Evolutionary conservation across 1,140 invertebrate genomes (phyloP).

Genomic region (Ectropis grisescens): DNA sequence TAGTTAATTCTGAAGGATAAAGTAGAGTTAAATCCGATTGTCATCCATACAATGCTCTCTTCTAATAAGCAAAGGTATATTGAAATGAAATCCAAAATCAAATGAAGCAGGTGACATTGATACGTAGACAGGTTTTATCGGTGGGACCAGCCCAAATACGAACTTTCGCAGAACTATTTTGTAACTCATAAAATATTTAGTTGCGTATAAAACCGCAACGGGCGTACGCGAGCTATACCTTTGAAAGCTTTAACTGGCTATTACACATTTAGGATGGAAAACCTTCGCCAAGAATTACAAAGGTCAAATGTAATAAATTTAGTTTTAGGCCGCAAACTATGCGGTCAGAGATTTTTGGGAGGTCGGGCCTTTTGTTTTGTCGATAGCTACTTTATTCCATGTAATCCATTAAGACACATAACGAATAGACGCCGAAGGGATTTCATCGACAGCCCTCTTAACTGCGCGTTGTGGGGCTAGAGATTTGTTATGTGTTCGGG

Average conservation of each 20-base stretch:
- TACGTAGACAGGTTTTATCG: constrained; percentile 8
- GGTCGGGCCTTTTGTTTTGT: constrained; percentile 52
- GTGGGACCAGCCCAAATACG: constrained; percentile 20
- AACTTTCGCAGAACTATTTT: constrained; percentile 45
- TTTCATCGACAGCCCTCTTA: constrained; percentile 59
- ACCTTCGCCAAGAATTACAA: constrained; percentile 57
- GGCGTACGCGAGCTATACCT: constrained; percentile 31
- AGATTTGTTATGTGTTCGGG: constrained; percentile 63
- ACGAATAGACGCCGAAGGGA: constrained; percentile 44
- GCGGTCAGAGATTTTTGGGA: constrained; percentile 54
- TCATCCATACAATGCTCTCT: no score
- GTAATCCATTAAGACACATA: constrained; percentile 63
- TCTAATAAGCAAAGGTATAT: no score
- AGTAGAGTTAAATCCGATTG: no score
- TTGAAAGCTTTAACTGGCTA: constrained; percentile 48
- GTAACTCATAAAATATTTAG: constrained; percentile 60
- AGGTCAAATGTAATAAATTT: constrained; percentile 67
- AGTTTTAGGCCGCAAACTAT: constrained; percentile 59
- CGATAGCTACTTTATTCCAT: constrained; percentile 60
- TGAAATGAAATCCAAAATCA: no score
- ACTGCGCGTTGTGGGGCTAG: constrained; percentile 35
- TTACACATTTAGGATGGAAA: constrained; percentile 45
- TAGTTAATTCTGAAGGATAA: no score
- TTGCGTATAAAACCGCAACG: constrained; percentile 50
- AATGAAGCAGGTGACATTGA: no score